Evolutionary conservation across 2,797 vertebrate genomes (phyloP), one percentile per base, ranked within the genome.

Genomic region (Aplochiton taeniatus): DNA sequence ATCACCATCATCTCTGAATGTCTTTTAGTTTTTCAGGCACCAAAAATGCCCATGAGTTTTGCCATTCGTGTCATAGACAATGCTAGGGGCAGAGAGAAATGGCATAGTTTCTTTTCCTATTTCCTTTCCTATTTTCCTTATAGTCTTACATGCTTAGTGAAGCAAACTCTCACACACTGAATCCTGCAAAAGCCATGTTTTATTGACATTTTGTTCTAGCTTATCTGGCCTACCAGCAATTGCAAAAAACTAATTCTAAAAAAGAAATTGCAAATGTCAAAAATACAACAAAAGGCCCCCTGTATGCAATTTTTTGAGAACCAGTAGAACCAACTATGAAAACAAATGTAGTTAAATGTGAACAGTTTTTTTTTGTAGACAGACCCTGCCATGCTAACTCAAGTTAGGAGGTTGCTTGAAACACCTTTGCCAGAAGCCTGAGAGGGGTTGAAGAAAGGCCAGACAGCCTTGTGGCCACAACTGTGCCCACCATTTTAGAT

Each of bases 121-220:
- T 83, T 86, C 70, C 62, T 13, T 20, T 59, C 73, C 43, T 66
- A 84, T 74, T 83, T 86, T 69, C 62, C n/a, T n/a, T n/a, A 4
- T 46, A 76, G 78, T 82, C 72, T 73, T 82, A 55, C 31, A 55
- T 56, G 42, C n/a, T 58, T n/a, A 58, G 41, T 8, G 12, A 58
- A 59, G 50, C 56, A 31, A 44, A 70, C 31, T 66, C 69, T 76
- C 78, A 76, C 79, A 76, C 80, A 79, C 62, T 51, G 71, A 83
- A 16, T 66, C 45, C 3, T 17, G 56, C 78, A 63, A 83, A 87
- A 77, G 47, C 12, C 14, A 48, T 4, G 11, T 48, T 89, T 86
- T 89, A 89, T 89, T 89, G 88, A 89, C 87, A 87, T 89, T 87
- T 88, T 79, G 58, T 69, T 76, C 85, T 73, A 70, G 81, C 77